Evolutionary conservation across 1,140 invertebrate species (phyloP).

Genomic region (Rhagoletis pomonella): DNA sequence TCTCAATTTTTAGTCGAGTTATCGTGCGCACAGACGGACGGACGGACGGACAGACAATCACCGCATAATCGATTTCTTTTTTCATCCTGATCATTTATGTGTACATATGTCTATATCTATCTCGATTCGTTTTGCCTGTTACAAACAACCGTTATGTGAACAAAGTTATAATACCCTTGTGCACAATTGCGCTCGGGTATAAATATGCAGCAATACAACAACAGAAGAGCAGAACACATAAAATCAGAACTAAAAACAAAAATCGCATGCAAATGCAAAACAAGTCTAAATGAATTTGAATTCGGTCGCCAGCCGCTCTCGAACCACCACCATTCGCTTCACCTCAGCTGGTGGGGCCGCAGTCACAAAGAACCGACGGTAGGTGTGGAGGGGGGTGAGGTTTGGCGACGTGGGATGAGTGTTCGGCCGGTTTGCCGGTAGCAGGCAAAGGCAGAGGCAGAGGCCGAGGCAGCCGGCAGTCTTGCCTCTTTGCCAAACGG

Average conservation of each 20-base stretch:
- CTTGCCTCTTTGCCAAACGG: constrained; percentile 3
- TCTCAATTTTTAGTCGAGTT: too few species aligned
- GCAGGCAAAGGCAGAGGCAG: neutral
- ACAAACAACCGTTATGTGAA: too few species aligned
- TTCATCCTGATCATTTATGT: too few species aligned
- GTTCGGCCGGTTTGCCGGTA: neutral
- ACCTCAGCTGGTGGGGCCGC: neutral
- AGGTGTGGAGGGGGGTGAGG: neutral
- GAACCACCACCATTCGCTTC: neutral
- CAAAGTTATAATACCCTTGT: too few species aligned
- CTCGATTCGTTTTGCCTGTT: too few species aligned
- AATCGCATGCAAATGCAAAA: constrained; percentile 45
- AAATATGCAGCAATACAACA: neutral
- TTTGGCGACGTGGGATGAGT: neutral
- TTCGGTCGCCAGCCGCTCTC: neutral
- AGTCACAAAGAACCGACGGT: neutral
- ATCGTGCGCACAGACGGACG: too few species aligned
- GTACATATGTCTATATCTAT: too few species aligned
- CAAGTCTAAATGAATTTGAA: neutral
- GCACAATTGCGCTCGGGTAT: too few species aligned
- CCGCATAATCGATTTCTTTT: too few species aligned
- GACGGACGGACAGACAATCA: too few species aligned
- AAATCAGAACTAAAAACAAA: constrained; percentile 18
- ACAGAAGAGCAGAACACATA: neutral
- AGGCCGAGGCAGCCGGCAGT: too few species aligned